phyloP scores from a whole-genome alignment of 2,113 vertebrate genomes.

The Syrrhaptes paradoxus region DNA sequence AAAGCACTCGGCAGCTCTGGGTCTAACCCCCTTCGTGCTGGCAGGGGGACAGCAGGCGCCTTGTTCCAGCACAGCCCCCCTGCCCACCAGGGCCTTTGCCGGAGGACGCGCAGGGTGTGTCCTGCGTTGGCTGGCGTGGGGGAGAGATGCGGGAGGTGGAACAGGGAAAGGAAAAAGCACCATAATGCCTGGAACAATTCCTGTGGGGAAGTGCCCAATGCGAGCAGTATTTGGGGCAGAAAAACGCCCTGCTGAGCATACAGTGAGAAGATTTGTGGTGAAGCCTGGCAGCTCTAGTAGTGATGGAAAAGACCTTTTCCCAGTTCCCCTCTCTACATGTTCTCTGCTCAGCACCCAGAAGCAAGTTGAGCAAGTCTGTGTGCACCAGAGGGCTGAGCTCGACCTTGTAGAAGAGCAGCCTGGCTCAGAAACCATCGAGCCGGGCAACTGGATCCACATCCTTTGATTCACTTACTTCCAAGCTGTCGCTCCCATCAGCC shows the following conservation, averaged over 20 bases:
- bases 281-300: not conserved
- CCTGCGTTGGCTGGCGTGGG: fast-evolving
- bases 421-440: not conserved
- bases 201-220: not conserved
- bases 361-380: not conserved
- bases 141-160: not conserved
- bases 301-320: not conserved
- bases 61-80: not conserved
- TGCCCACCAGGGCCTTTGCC: too few relatives aligned
- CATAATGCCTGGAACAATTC: not conserved
- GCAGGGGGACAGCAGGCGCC: not conserved
- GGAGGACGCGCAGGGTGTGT: not conserved
- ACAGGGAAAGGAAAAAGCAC: not conserved
- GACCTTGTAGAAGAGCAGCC: not conserved
- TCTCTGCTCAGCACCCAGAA: not conserved
- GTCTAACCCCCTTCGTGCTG: not conserved
- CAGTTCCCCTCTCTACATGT: not conserved
- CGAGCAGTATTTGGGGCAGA: not conserved
- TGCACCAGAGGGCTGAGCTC: not conserved
- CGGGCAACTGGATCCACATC: fast-evolving
- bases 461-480: slow-evolving; percentile 83
- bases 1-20: not conserved
- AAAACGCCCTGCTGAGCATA: not conserved
- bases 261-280: not conserved
- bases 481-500: slow-evolving; percentile 97